Conservation (phyloP, 2,113 vertebrate genomes). For the Laticauda laticaudata region DNA sequence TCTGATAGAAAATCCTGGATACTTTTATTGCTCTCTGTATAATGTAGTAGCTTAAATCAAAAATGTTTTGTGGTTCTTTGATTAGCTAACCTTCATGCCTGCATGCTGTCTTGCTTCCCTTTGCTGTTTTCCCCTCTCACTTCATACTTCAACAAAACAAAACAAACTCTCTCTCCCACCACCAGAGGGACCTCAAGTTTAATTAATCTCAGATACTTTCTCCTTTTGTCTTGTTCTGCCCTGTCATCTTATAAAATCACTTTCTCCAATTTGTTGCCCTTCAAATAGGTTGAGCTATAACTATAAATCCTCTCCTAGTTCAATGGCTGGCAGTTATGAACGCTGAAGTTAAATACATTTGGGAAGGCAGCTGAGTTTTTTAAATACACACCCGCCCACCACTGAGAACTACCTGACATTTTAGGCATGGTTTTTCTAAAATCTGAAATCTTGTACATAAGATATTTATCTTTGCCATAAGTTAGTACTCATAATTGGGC, state of each 20-base stretch:
- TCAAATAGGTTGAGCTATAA: neutral
- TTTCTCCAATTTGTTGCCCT: neutral
- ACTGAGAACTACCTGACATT: neutral
- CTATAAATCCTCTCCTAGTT: neutral
- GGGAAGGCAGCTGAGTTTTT: neutral
- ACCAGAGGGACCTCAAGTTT: neutral
- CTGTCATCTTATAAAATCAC: neutral
- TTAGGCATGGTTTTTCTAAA: neutral
- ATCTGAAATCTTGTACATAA: neutral
- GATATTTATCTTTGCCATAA: neutral
- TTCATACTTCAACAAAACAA: neutral
- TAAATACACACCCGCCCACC: neutral
- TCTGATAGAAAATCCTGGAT: neutral
- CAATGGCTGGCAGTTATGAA: neutral
- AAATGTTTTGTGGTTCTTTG: neutral
- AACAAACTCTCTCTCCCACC: neutral
- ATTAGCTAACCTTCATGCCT: neutral
- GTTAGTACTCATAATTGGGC: neutral
- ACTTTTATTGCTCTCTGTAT: neutral
- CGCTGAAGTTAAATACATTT: neutral
- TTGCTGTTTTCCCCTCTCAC: neutral
- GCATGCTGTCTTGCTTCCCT: neutral
- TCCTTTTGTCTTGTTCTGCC: neutral
- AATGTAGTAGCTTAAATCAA: neutral
- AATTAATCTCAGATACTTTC: neutral